Conservation (phyloP, 1,140 invertebrate genomes). For the Drosophila pachea region DNA sequence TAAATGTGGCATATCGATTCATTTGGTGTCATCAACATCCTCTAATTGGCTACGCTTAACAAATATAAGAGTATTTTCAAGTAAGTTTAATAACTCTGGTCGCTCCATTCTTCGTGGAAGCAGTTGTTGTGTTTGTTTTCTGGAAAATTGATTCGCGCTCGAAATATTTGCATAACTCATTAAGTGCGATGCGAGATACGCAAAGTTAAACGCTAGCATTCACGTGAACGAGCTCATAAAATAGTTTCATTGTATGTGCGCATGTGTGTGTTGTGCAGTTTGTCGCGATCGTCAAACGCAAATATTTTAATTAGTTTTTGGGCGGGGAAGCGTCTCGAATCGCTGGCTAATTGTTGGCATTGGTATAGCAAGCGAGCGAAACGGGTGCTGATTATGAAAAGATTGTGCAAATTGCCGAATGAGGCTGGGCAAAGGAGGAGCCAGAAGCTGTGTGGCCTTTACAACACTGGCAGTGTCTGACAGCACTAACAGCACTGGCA, state of each 20-base stretch:
- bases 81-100: neutral
- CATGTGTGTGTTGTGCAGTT: constrained; percentile 29
- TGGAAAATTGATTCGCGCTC: constrained; percentile 58
- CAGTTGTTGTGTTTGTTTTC: constrained; percentile 40
- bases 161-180: constrained; percentile 75
- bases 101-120: neutral
- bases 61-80: neutral
- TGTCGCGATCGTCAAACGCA: constrained; percentile 56
- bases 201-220: constrained; percentile 9
- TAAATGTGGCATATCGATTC: too few species aligned
- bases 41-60: neutral
- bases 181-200: constrained; percentile 59
- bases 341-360: constrained; percentile 44
- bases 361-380: constrained; percentile 31
- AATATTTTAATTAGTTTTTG: constrained; percentile 75
- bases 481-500: neutral
- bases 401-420: constrained; percentile 51
- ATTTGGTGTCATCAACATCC: neutral
- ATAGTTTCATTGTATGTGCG: constrained; percentile 12
- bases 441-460: neutral
- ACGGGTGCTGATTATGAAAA: constrained; percentile 53
- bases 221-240: constrained; percentile 20
- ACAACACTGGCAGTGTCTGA: neutral
- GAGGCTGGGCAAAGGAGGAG: constrained; percentile 18
- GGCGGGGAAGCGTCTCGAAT: constrained; percentile 43